phyloP scores from a whole-genome alignment of 2,113 vertebrate genomes.

The Boulengeromyrus knoepffleri region DNA sequence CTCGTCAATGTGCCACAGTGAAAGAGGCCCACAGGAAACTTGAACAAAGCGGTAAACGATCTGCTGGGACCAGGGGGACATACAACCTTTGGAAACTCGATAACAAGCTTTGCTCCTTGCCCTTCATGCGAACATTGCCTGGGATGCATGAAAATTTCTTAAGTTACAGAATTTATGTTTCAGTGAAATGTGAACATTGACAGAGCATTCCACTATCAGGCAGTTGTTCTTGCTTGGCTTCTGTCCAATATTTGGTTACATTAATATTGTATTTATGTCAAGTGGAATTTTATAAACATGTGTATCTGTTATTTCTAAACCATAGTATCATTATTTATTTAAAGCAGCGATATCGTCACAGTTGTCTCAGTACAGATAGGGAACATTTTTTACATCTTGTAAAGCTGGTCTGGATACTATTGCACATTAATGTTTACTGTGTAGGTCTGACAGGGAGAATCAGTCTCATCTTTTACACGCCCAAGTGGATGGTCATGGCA shows the following conservation, averaged over 20 bases:
- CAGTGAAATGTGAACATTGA: constrained; percentile 6
- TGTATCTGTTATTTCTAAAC: constrained; percentile 33
- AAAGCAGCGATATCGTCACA: constrained; percentile 31
- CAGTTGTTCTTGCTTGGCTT: constrained; percentile 14
- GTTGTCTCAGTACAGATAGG: constrained; percentile 33
- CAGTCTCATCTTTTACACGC: neutral
- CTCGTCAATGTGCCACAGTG: constrained; percentile 66
- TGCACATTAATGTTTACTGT: constrained; percentile 33
- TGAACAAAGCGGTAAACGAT: constrained; percentile 74
- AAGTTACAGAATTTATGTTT: neutral
- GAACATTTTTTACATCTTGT: constrained; percentile 33
- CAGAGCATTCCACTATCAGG: constrained; percentile 8
- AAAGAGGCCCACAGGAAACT: constrained; percentile 73
- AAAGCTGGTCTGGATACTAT: constrained; percentile 48
- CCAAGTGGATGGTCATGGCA: neutral
- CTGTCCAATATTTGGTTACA: constrained; percentile 10
- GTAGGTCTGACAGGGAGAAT: constrained; percentile 40
- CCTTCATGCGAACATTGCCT: neutral
- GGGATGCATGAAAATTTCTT: constrained; percentile 22
- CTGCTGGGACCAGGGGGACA: neutral
- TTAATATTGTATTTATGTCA: constrained; percentile 21
- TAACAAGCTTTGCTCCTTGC: neutral
- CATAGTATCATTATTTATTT: constrained; percentile 48
- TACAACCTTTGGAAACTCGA: neutral
- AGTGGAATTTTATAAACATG: constrained; percentile 34